Evolutionary conservation across 2,797 vertebrate genomes (phyloP).

Genomic region (Knipowitschia caucasica): DNA sequence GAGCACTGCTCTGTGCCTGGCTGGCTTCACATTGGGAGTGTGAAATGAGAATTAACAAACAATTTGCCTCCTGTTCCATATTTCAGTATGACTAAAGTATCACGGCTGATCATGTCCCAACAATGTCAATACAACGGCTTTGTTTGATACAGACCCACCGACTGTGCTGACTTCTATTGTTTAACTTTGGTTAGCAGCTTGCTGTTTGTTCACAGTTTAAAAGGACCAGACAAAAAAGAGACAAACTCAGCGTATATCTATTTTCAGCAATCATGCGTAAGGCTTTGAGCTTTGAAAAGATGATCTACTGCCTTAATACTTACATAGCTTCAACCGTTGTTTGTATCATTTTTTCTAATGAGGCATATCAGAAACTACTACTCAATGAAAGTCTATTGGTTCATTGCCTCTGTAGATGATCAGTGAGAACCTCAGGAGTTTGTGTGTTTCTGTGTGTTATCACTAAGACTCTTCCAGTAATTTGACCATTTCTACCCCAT

Average conservation of each 20-base stretch:
- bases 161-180: slow-evolving; percentile 33
- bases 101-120: slow-evolving; percentile 64
- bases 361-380: too few relatives aligned
- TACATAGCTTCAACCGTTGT: not conserved
- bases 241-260: slow-evolving; percentile 13
- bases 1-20: slow-evolving; percentile 56
- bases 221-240: slow-evolving; percentile 35
- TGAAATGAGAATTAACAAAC: slow-evolving; percentile 73
- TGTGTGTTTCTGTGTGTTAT: not conserved
- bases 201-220: slow-evolving; percentile 36
- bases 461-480: not conserved
- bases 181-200: slow-evolving; percentile 29
- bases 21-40: slow-evolving; percentile 67
- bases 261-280: not conserved
- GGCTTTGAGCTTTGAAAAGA: not conserved
- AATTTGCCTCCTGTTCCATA: slow-evolving; percentile 65
- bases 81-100: slow-evolving; percentile 66
- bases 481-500: not conserved
- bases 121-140: slow-evolving; percentile 59
- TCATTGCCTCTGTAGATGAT: too few relatives aligned
- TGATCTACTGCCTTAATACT: not conserved
- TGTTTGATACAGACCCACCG: slow-evolving; percentile 45
- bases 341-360: not conserved
- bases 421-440: not conserved
- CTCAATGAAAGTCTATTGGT: too few relatives aligned